Evolutionary conservation across 2,888 invertebrate genomes (phyloP).

Genomic region (Peribatodes rhomboidaria): DNA sequence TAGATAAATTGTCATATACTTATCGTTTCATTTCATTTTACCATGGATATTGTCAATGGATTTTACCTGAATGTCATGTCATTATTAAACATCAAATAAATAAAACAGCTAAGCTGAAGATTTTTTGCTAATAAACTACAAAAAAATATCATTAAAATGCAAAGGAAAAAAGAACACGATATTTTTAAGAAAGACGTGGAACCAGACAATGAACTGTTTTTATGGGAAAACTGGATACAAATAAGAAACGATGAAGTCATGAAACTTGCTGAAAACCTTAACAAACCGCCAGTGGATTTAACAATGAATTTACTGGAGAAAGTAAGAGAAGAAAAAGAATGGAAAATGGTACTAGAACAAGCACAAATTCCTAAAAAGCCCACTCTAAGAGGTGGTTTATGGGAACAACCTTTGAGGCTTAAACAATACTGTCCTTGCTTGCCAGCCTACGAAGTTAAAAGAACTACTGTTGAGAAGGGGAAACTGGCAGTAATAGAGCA

Average conservation of each 20-base stretch:
- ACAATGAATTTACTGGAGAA: conserved; percentile 72
- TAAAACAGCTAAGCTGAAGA: too few species aligned
- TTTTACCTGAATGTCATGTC: too few species aligned
- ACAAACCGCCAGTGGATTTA: conserved; percentile 67
- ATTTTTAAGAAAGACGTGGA: conserved; percentile 49
- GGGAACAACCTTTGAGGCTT: conserved; percentile 69
- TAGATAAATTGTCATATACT: too few species aligned
- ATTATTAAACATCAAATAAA: too few species aligned
- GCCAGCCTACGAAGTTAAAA: conserved; percentile 71
- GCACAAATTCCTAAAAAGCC: conserved; percentile 69
- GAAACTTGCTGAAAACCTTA: conserved; percentile 57
- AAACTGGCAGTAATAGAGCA: conserved; percentile 68
- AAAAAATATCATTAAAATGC: conserved; percentile 31
- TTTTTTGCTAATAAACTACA: background rate
- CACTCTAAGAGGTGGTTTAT: conserved; percentile 61
- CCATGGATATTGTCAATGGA: too few species aligned
- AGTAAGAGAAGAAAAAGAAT: conserved; percentile 69
- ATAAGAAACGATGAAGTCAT: conserved; percentile 70
- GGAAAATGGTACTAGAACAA: conserved; percentile 68
- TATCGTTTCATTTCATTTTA: too few species aligned
- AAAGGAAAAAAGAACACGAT: conserved; percentile 43
- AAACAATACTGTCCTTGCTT: conserved; percentile 65
- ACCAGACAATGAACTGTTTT: conserved; percentile 67
- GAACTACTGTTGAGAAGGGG: conserved; percentile 70
- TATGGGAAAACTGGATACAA: conserved; percentile 79